phyloP scores from a whole-genome alignment of 2,888 invertebrate genomes.

The Coelopa pilipes region DNA sequence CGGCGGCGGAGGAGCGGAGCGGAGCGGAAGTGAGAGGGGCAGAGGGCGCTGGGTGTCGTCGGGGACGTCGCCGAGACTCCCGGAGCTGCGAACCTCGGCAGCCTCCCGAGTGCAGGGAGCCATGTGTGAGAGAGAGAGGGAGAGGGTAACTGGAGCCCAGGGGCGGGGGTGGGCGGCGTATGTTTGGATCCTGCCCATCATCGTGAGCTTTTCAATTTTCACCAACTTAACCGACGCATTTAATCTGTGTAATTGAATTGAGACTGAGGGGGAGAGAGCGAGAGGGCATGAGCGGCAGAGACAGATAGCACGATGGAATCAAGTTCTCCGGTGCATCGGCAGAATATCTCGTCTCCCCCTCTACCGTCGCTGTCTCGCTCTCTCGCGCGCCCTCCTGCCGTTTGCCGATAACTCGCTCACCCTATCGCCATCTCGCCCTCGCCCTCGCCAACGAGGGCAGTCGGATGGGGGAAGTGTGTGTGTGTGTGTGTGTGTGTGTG shows the following conservation, averaged over 20 bases:
- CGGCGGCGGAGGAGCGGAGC: neutral
- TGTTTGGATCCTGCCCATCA: slow-evolving; percentile 21
- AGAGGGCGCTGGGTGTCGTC: no score
- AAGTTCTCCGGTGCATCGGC: slow-evolving; percentile 21
- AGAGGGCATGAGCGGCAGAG: neutral
- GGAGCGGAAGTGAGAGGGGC: neutral
- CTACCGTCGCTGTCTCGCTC: neutral
- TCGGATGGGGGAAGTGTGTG: neutral
- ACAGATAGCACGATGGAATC: neutral
- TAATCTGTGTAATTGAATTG: slow-evolving; percentile 35
- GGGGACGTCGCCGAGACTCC: neutral
- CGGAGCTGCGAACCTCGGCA: neutral
- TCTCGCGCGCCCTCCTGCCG: neutral
- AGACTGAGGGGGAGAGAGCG: slow-evolving; percentile 9
- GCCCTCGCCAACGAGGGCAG: neutral
- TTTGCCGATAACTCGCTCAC: neutral
- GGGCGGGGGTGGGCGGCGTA: neutral
- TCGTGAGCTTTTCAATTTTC: slow-evolving; percentile 26
- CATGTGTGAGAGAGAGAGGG: neutral
- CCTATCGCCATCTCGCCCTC: neutral
- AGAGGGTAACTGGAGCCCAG: neutral
- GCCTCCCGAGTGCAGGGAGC: no score
- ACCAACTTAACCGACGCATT: slow-evolving; percentile 25
- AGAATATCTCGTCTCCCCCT: neutral
- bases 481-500: neutral